Conservation (phyloP, 2,113 vertebrate species). For the Tachysurus vachellii region DNA sequence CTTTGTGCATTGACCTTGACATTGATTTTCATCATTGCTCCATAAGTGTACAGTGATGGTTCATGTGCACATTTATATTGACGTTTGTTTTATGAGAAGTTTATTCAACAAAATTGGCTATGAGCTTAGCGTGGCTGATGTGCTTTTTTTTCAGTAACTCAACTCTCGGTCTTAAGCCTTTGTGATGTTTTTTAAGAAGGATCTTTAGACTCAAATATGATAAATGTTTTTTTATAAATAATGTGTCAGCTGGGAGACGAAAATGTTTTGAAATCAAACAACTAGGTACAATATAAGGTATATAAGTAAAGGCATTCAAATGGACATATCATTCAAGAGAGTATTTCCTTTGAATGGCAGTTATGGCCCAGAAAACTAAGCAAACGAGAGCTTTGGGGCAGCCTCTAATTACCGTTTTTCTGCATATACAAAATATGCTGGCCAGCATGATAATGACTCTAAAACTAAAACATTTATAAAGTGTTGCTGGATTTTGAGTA, state of each 20-base stretch:
- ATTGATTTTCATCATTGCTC: slow-evolving; percentile 39
- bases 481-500: slow-evolving; percentile 78
- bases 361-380: not conserved
- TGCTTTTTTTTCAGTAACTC: not conserved
- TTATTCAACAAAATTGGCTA: slow-evolving; percentile 25
- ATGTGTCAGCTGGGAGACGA: slow-evolving; percentile 13
- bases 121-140: not conserved
- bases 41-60: slow-evolving; percentile 35
- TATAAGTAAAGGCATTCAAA: not conserved
- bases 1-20: slow-evolving; percentile 50
- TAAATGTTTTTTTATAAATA: slow-evolving; percentile 8
- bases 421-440: slow-evolving; percentile 67
- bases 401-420: slow-evolving; percentile 70
- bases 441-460: slow-evolving; percentile 71
- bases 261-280: slow-evolving; percentile 27
- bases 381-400: not conserved
- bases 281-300: slow-evolving; percentile 17
- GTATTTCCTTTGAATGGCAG: not conserved
- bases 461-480: slow-evolving; percentile 74
- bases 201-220: slow-evolving; percentile 9
- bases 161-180: not conserved
- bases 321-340: slow-evolving; percentile 12
- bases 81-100: slow-evolving; percentile 37
- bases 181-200: not conserved
- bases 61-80: slow-evolving; percentile 24